phyloP scores from a whole-genome alignment of 2,888 invertebrate species.

The Coleophora flavipennella region DNA sequence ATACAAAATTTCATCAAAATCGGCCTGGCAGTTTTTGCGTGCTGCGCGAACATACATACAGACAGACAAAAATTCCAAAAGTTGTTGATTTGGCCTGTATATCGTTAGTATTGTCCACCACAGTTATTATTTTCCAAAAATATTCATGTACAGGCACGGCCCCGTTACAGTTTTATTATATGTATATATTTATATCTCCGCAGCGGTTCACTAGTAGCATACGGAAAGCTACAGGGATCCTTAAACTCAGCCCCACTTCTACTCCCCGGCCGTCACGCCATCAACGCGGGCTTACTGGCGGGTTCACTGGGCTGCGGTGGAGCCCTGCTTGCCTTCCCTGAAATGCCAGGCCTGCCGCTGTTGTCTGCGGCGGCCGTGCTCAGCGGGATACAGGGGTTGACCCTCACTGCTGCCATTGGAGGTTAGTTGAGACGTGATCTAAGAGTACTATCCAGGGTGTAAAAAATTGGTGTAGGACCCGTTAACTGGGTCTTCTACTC shows the following conservation, averaged over 20 bases:
- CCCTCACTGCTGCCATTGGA: slow-evolving; percentile 91
- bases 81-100: too few relatives aligned
- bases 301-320: slow-evolving; percentile 83
- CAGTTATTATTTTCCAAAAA: too few relatives aligned
- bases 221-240: slow-evolving; percentile 89
- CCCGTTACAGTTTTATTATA: too few relatives aligned
- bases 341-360: slow-evolving; percentile 79
- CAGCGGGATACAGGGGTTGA: slow-evolving; percentile 87
- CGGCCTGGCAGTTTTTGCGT: too few relatives aligned
- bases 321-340: slow-evolving; percentile 73
- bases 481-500: too few relatives aligned
- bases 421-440: slow-evolving; percentile 52
- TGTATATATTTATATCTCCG: neutral
- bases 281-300: slow-evolving; percentile 79
- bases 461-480: too few relatives aligned
- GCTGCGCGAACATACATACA: too few relatives aligned
- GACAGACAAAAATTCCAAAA: too few relatives aligned
- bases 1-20: too few relatives aligned
- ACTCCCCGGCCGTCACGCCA: slow-evolving; percentile 84
- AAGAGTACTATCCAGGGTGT: too few relatives aligned
- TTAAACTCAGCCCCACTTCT: slow-evolving; percentile 85
- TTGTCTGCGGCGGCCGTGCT: slow-evolving; percentile 83
- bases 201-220: slow-evolving; percentile 90
- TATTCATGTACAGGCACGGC: too few relatives aligned
- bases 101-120: too few relatives aligned